These are phyloP conservation scores for Paramormyrops kingsleyae DNA, from an alignment of 2,113 vertebrate species.

Conservation along the genomic window DNA sequence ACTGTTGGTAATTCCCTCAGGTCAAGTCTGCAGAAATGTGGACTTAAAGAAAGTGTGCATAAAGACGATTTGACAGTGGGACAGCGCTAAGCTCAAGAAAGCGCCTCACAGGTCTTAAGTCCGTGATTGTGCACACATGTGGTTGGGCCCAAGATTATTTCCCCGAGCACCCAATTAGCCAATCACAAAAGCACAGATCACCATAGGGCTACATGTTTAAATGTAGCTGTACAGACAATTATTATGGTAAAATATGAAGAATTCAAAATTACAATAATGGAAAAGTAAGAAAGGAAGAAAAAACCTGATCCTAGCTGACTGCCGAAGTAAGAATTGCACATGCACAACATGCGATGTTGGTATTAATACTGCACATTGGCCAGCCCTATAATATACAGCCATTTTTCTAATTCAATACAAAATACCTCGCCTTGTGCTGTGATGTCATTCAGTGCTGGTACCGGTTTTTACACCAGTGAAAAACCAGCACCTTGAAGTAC, in stretches of 20 bases:
- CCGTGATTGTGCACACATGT: background rate
- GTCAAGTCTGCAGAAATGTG: background rate
- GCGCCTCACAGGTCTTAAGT: background rate
- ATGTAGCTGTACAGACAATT: background rate
- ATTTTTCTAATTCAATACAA: no score
- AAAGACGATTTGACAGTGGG: background rate
- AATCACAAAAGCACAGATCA: background rate
- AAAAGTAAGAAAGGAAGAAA: background rate
- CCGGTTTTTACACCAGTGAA: no score
- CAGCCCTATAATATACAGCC: no score
- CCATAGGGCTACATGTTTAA: background rate
- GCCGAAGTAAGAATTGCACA: no score
- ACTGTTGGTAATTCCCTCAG: background rate
- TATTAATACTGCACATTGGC: no score
- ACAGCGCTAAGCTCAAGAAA: background rate
- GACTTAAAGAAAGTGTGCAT: background rate
- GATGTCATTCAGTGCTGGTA: no score
- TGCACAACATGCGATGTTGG: no score
- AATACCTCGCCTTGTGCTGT: no score
- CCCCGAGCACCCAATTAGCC: background rate
- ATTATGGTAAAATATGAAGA: background rate
- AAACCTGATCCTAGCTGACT: no score
- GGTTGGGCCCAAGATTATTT: background rate
- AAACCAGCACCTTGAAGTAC: no score
- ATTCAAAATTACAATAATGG: background rate